phyloP scores from a whole-genome alignment of 1,140 invertebrate genomes.

The Lamellibrachia luymesi region DNA sequence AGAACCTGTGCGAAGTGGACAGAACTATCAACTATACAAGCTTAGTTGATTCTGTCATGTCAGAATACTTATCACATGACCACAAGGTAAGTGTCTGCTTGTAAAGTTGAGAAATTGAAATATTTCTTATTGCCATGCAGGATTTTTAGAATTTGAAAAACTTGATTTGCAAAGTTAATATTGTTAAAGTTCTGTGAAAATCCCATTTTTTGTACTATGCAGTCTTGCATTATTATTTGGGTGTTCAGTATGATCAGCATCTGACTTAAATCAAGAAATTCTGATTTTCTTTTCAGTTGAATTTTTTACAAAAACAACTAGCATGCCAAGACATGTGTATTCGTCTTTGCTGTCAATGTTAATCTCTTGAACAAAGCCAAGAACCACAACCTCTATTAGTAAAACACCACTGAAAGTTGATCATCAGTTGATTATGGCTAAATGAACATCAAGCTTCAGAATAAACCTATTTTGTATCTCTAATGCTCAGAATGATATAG shows the following conservation, averaged over 20 bases:
- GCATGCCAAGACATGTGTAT: too few relatives aligned
- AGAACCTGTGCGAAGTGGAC: slow-evolving; percentile 74
- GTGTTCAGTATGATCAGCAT: not conserved
- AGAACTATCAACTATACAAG: slow-evolving; percentile 68
- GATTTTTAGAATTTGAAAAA: not conserved
- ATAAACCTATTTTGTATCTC: too few relatives aligned
- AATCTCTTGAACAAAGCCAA: too few relatives aligned
- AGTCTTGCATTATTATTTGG: slow-evolving; percentile 61
- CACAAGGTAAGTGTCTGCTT: slow-evolving; percentile 70
- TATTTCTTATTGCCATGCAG: not conserved
- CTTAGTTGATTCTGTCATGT: slow-evolving; percentile 39
- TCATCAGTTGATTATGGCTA: too few relatives aligned
- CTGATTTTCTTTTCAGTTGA: not conserved
- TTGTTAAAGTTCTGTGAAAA: too few relatives aligned
- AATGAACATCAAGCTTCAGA: too few relatives aligned
- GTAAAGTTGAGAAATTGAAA: slow-evolving; percentile 38
- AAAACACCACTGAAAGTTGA: too few relatives aligned
- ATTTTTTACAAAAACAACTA: too few relatives aligned
- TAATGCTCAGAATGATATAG: too few relatives aligned
- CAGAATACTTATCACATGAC: not conserved
- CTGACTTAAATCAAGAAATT: not conserved
- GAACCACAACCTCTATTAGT: too few relatives aligned
- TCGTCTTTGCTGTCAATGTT: too few relatives aligned
- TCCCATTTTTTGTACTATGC: slow-evolving; percentile 64
- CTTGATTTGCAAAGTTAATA: too few relatives aligned